Evolutionary conservation across 2,113 vertebrate species (phyloP), one percentile per base, ranked within the genome.

Genomic region (Alaudala cheleensis): DNA sequence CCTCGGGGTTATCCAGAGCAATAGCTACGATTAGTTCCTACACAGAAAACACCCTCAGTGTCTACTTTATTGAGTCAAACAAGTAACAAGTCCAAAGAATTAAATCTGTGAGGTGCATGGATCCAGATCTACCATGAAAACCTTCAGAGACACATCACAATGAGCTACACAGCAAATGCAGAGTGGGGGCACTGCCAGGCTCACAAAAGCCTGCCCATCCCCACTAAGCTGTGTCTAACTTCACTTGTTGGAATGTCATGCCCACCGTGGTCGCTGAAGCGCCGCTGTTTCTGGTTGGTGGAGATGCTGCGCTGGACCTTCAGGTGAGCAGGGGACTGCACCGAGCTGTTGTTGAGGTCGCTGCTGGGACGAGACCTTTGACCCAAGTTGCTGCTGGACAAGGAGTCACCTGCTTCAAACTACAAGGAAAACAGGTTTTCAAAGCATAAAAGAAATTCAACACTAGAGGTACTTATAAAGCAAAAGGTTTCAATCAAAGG

Each of bases 181-280:
- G 95, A 93, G 91, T 79, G 37, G 74, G 94, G 95, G 94, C 93
- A 76, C 62, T 71, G 76, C 62, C 94, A 93, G 93, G 84, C 83
- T 77, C 97, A 96, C 96, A 80, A 84, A 96, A 90, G 95, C 95
- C 94, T 94, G 97, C 96, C 97, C 96, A 97, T 91, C 97, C 95
- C 64, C 39, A 12, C 33, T 8, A 70, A 93, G 92, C 58, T 62
- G 96, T 65, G 91, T 76, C 62, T 79, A 97, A 98, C 93, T 97
- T 97, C 96, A 97, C 97, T 96, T 97, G 92, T 96, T 94, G 97
- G 97, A 98, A 98, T 72, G 74, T 96, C 96, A 96, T 97, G 97
- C 99, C 96, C 97, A 99, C 99, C 99, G 80, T 99, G 99, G 97
- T 99, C 99, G 49, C 99, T 99, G 98, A 99, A 99, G 64, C 99